Percentiles rank a stretch among this genome's conserved stretches.
phyloP scores from a whole-genome alignment of 2,888 invertebrate genomes.

The Autographa gamma region DNA sequence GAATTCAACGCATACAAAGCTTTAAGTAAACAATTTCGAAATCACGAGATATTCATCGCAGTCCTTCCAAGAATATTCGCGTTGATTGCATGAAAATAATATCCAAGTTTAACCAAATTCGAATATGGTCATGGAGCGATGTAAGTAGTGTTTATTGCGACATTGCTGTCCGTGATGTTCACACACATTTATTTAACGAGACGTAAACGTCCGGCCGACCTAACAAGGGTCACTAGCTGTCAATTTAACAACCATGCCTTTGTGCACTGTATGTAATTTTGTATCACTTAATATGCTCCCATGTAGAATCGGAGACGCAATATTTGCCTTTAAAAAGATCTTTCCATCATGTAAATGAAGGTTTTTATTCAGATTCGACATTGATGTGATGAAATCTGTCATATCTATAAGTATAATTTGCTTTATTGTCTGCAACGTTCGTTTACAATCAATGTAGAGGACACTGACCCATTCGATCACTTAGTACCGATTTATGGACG shows the following conservation, averaged over 20 bases:
- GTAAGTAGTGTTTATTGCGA: slow-evolving; percentile 57
- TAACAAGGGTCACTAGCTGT: slow-evolving; percentile 70
- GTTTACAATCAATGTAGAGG: slow-evolving; percentile 77
- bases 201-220: slow-evolving; percentile 70
- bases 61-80: slow-evolving; percentile 48
- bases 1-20: slow-evolving; percentile 19
- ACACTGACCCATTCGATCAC: slow-evolving; percentile 78
- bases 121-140: slow-evolving; percentile 53
- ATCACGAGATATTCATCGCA: slow-evolving; percentile 38
- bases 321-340: slow-evolving; percentile 12
- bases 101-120: slow-evolving; percentile 53
- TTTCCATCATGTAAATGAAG: slow-evolving; percentile 35
- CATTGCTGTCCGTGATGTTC: slow-evolving; percentile 58
- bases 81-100: slow-evolving; percentile 54
- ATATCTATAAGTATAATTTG: slow-evolving; percentile 70
- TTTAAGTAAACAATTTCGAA: slow-evolving; percentile 26
- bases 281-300: slow-evolving; percentile 51
- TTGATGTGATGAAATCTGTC: slow-evolving; percentile 64
- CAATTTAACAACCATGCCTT: slow-evolving; percentile 66
- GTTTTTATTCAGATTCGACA: slow-evolving; percentile 62
- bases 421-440: slow-evolving; percentile 77
- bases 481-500: slow-evolving; percentile 71
- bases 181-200: slow-evolving; percentile 68
- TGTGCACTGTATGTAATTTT: slow-evolving; percentile 59
- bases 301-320: slow-evolving; percentile 32